Evolutionary conservation across 2,113 vertebrate species (phyloP).

Genomic region (Calidris pygmaea): DNA sequence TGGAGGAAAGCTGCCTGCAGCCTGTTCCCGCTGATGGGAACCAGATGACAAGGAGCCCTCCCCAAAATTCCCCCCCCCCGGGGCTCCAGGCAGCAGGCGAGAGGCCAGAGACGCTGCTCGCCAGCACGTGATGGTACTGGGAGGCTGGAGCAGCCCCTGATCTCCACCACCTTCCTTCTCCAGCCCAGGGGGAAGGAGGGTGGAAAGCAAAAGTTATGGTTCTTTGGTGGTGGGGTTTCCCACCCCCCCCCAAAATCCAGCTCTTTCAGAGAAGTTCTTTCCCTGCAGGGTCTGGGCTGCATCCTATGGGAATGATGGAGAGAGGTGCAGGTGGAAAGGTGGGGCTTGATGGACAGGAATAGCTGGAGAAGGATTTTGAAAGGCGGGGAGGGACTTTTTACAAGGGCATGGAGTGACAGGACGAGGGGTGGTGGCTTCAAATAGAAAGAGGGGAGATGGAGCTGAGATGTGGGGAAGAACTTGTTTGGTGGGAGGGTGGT

Average conservation of each 20-base stretch:
- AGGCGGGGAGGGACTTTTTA: not conserved
- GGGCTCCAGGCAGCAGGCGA: not conserved
- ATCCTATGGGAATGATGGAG: not conserved
- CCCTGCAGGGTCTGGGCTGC: not conserved
- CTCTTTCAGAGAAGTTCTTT: not conserved
- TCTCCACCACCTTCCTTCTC: not conserved
- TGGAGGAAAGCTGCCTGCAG: constrained; percentile 8
- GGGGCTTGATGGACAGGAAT: not conserved
- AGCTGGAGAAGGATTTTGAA: not conserved
- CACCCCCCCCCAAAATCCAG: not conserved
- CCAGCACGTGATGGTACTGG: not conserved
- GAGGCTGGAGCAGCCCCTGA: not conserved
- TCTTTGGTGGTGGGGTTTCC: too few relatives aligned
- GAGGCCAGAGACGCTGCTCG: not conserved
- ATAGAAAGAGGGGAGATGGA: not conserved
- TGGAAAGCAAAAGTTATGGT: not conserved
- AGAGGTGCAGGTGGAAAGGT: not conserved
- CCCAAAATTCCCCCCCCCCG: not conserved
- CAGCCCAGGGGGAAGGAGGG: not conserved
- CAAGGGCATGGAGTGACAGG: not conserved
- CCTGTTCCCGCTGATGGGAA: constrained; percentile 36
- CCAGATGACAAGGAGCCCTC: constrained; percentile 14
- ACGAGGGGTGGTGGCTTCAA: not conserved
- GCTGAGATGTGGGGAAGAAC: not conserved
- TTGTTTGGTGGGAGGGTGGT: not conserved